A percentile compares a stretch with the other conserved stretches of the same genome.
Conservation (phyloP, 2,113 vertebrate genomes). For the Spilogale gracilis region DNA sequence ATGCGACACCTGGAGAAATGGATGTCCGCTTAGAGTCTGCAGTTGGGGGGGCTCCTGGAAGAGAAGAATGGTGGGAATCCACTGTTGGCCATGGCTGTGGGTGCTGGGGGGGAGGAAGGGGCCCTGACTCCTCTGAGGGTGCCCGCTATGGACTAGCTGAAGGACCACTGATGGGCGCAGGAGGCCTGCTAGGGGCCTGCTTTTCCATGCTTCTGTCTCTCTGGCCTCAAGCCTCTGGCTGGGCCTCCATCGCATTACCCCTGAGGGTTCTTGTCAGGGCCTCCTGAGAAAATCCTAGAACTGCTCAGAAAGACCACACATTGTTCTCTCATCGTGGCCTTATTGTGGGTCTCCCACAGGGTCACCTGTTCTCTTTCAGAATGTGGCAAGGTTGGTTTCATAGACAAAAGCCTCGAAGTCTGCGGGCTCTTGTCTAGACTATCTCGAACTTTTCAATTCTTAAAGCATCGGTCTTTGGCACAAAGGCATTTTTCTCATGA, state of each 20-base stretch:
- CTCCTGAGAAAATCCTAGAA: not conserved
- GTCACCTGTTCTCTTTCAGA: not conserved
- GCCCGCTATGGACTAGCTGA: not conserved
- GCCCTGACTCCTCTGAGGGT: not conserved
- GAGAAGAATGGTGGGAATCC: not conserved
- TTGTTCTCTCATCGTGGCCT: not conserved
- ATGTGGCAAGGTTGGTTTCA: not conserved
- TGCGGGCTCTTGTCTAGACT: not conserved
- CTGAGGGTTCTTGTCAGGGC: not conserved
- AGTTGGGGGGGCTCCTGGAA: not conserved
- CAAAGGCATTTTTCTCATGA: slow-evolving; percentile 12
- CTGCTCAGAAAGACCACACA: not conserved
- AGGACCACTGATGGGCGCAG: accelerated
- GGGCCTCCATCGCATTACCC: no score
- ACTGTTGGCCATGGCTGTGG: accelerated
- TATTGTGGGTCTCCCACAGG: accelerated
- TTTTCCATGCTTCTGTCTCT: not conserved
- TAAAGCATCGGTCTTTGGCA: not conserved
- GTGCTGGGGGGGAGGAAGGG: not conserved
- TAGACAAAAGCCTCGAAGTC: not conserved
- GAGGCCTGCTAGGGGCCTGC: accelerated
- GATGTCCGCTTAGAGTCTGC: not conserved
- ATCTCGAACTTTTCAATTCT: not conserved
- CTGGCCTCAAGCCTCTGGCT: not conserved
- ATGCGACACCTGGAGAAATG: not conserved